Evolutionary conservation across 1,140 invertebrate species (phyloP).

Genomic region (Drosophila novamexicana): DNA sequence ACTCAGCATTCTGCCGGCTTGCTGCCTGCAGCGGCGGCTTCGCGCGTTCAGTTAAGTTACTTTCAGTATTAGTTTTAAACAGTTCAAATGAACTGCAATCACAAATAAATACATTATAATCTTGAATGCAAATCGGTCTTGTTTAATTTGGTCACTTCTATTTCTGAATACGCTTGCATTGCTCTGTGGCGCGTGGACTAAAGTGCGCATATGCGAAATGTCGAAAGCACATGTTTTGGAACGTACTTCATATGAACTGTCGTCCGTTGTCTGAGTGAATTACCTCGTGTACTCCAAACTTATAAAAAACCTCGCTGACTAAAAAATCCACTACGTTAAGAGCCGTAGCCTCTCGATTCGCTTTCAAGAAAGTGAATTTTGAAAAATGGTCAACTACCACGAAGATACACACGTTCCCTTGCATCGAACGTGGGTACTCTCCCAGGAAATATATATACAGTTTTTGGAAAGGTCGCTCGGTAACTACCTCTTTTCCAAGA

Average conservation of each 20-base stretch:
- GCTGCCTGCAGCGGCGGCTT: neutral
- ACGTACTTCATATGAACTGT: too few species aligned
- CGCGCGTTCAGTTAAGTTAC: too few species aligned
- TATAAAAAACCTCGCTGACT: neutral
- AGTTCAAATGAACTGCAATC: too few species aligned
- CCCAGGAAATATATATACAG: neutral
- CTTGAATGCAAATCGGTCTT: too few species aligned
- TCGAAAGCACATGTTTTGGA: neutral
- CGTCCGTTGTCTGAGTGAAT: neutral
- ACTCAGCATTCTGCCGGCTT: neutral
- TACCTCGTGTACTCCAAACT: neutral
- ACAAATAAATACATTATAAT: too few species aligned
- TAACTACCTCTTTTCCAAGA: too few species aligned
- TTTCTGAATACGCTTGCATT: too few species aligned
- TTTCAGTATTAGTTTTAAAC: too few species aligned
- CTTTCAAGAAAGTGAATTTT: too few species aligned
- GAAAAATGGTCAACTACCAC: too few species aligned
- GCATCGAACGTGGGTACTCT: neutral
- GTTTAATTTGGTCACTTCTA: too few species aligned
- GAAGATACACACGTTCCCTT: neutral
- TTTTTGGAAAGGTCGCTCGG: neutral
- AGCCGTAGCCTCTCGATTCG: neutral
- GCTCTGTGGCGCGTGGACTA: neutral
- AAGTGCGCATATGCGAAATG: too few species aligned
- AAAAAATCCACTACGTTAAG: neutral